These are phyloP conservation scores for Andrena minutula DNA, from an alignment of 2,888 invertebrate genomes.

Conservation along the genomic window DNA sequence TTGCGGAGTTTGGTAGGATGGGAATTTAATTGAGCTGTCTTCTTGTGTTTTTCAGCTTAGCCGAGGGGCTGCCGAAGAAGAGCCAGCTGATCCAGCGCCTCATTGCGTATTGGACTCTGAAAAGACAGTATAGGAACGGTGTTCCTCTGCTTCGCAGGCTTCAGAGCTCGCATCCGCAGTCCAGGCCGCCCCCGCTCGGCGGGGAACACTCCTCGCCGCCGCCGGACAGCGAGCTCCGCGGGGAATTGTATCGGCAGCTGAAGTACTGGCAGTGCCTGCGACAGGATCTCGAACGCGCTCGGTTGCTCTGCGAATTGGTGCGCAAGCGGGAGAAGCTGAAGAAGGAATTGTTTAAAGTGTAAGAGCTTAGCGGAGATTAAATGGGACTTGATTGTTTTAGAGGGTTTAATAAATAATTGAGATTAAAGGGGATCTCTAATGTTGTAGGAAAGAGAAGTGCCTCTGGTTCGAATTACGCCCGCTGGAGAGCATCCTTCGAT, in stretches of 20 bases:
- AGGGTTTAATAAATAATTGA: conserved; percentile 13
- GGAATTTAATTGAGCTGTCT: conserved; percentile 14
- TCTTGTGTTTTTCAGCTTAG: conserved; percentile 73
- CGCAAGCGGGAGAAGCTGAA: conserved; percentile 98
- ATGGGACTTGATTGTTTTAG: not conserved
- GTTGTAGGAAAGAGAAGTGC: conserved; percentile 89
- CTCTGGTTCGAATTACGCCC: conserved; percentile 93
- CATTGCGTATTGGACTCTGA: conserved; percentile 98
- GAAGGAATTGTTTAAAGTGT: conserved; percentile 92
- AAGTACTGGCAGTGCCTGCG: conserved; percentile 97
- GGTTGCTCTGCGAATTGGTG: conserved; percentile 96
- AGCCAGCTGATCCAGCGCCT: conserved; percentile 95
- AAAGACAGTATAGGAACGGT: conserved; percentile 97
- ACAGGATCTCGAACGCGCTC: conserved; percentile 96
- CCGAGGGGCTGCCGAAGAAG: conserved; percentile 88
- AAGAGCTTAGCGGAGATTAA: conserved; percentile 68
- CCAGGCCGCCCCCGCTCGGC: conserved; percentile 79
- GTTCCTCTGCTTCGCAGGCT: conserved; percentile 96
- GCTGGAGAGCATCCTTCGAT: conserved; percentile 91
- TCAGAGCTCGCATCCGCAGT: conserved; percentile 87
- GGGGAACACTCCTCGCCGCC: conserved; percentile 79
- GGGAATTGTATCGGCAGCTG: conserved; percentile 93
- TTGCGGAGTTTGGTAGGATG: not conserved
- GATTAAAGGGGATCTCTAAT: conserved; percentile 18
- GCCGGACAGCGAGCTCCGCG: conserved; percentile 82